A percentile compares a stretch with the other conserved stretches of the same genome.
Conservation (phyloP, 2,888 invertebrate genomes). For the Phengaris arion region DNA sequence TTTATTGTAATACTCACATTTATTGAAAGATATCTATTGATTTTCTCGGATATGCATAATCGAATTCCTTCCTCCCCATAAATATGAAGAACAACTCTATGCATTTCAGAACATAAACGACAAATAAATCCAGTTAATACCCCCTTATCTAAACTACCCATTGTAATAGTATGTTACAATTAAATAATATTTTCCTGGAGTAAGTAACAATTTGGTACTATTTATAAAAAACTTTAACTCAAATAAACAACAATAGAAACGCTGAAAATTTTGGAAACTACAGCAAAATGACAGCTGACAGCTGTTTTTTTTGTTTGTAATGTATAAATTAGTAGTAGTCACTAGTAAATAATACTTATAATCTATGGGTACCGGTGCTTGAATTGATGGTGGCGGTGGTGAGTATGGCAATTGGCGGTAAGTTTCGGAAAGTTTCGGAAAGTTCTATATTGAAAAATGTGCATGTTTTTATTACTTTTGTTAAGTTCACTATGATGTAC, state of each 20-base stretch:
- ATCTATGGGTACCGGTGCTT: neutral
- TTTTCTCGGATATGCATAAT: constrained; percentile 87
- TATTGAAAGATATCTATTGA: constrained; percentile 88
- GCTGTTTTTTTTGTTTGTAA: neutral
- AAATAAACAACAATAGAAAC: constrained; percentile 15
- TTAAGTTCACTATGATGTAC: no score
- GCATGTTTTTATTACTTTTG: no score
- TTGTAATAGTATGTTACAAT: constrained; percentile 51
- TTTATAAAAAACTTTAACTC: neutral
- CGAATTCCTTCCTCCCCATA: constrained; percentile 89
- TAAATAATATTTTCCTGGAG: neutral
- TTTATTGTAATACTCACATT: constrained; percentile 77
- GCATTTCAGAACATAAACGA: constrained; percentile 91
- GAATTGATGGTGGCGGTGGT: no score
- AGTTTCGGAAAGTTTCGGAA: no score
- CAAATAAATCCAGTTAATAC: constrained; percentile 91
- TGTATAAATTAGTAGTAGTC: neutral
- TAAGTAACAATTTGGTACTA: neutral
- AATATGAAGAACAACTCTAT: constrained; percentile 89
- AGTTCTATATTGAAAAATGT: no score
- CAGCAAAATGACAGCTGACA: neutral
- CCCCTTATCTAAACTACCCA: constrained; percentile 91
- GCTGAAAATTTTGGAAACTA: neutral
- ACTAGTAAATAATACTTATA: no score
- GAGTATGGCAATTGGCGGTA: no score